Base-by-base conservation (phyloP, 2,888 invertebrate genomes). In the Corbicula japonica region DNA sequence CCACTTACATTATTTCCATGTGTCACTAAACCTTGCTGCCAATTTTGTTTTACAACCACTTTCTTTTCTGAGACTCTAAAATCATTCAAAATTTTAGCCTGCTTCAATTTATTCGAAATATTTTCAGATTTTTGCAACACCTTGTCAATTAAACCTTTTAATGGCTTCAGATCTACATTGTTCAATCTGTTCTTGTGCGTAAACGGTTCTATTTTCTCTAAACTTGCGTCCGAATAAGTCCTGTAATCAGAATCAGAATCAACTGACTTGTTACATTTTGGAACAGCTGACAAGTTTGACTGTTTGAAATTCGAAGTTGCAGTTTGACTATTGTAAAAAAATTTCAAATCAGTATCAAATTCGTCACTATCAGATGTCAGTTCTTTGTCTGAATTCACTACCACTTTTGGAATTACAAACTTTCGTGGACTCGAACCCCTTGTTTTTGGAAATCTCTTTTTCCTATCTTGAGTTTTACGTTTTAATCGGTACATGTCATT, bases 231-330 rank as follows among this genome's bases (percentile, higher is more conserved):
- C 1, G 83, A 83, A 48, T 74, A 79, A 2, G 83, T 83, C 62
- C 62, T 70, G 32, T 83, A 83, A 48, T 83, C 83, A 0, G 83
- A 83, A 21, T 83, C 83, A 8, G 76, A 83, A 34, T 83, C 83
- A 32, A 35, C 50, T 10, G 46, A 65, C 18, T 30, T 66, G 21
- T 58, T 70, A 50, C 46, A 35, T 28, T 63, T 58, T 32, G 34
- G 50, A n/a, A n/a, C n/a, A n/a, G 41, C 41, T 38, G 41, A 15
- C 18, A 38, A 38, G 8, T 38, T 38, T 18, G 8, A 15, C 41
- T 12, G 10, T 18, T 38, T 38, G 8, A 12, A 15, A 15, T 38
- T 38, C 41, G 8, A 12, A 34, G 32, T 21, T 35, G 1, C 34
- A 34, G 1, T 58, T 58, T 58, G 8, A 21, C 10, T 15, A 2